Base-by-base conservation (phyloP, 1,140 invertebrate species). In the Heliconius congener region DNA sequence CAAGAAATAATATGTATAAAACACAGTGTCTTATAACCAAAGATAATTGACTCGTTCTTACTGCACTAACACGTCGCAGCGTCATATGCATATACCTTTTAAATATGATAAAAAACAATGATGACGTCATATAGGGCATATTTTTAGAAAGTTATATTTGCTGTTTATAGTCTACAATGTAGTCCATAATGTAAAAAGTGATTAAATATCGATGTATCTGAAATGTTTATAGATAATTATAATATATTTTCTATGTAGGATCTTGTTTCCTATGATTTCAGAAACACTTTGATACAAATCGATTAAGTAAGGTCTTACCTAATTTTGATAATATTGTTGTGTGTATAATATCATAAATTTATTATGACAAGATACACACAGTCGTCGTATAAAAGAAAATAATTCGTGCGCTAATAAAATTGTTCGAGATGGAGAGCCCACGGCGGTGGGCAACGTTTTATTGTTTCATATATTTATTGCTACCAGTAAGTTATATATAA, bases 371-470 rank as follows among this genome's bases (percentile, higher is more conserved):
- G 75, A 76, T 76, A 76, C 66, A 77, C 34, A 39, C 18, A 75
- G 30, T 52, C 73, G 74, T 50, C 30, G 74, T 80, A 80, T 80
- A 80, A 80, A 80, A 80, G 78, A 72, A 80, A 81, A 83, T 80
- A 74, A 77, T 60, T 46, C 78, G 73, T 39, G 80, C 30, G 78
- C 79, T 71, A 82, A 73, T 46, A 82, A 57, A 52, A 73, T 85
- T 86, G 84, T 86, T 86, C 79, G 79, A 85, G 76, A 91, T 91
- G 90, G 85, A 79, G 72, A 80, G 80, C 85, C 82, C 77, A 75
- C 57, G 74, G 70, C 81, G 80, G 66, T 86, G 85, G 87, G 85
- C 84, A 83, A 71, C 80, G 52, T 70, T 83, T 73, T 70, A 71
- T 34, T 37, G 85, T 39, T 46, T 85, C 57, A 57, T 85, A 70